Base-by-base conservation (phyloP, 2,888 invertebrate genomes). In the Polyommatus iphigenia region DNA sequence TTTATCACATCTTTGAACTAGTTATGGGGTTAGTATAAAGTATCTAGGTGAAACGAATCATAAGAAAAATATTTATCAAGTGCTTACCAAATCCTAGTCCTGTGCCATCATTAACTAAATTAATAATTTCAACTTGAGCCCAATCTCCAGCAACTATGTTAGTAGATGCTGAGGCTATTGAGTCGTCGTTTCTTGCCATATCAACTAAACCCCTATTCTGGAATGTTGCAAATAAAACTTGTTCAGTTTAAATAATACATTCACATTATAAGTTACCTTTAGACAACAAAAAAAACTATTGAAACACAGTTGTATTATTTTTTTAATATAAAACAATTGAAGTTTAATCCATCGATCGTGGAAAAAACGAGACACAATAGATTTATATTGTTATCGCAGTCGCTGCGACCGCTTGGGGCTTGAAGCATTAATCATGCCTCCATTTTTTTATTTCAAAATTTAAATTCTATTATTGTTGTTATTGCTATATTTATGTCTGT, bases 41-140 rank as follows among this genome's bases (percentile, higher is more conserved):
- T 18, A 13, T 41, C n/a, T 32, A 41, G 24, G 8, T 41, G 3
- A 18, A 32, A 3, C 10, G 8, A 62, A 29, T 29, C 15, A 72
- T n/a, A 20, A 41, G 41, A n/a, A n/a, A 72, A 77, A 8, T 36
- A 13, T 15, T 29, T 54, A 54, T 54, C 54, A 54, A 54, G 36
- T 71, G 78, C 79, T 87, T 88, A 87, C 98, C 99, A 94, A 99
- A 99, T 62, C 99, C 99, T 83, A 99, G 96, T 50, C 99, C 99
- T 79, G 98, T 98, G 80, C 99, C 99, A 95, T 99, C 99, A 91
- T 99, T 99, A 73, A 99, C 97, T 81, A 99, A 95, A 89, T 99
- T 99, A 85, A 99, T 98, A 79, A 99, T 98, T 95, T 99, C 99
- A 84, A 99, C 98, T 93, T 99, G 98, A 29, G 98, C 98, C 97